Evolutionary conservation across 2,113 vertebrate genomes (phyloP).

Genomic region (Gymnogyps californianus): DNA sequence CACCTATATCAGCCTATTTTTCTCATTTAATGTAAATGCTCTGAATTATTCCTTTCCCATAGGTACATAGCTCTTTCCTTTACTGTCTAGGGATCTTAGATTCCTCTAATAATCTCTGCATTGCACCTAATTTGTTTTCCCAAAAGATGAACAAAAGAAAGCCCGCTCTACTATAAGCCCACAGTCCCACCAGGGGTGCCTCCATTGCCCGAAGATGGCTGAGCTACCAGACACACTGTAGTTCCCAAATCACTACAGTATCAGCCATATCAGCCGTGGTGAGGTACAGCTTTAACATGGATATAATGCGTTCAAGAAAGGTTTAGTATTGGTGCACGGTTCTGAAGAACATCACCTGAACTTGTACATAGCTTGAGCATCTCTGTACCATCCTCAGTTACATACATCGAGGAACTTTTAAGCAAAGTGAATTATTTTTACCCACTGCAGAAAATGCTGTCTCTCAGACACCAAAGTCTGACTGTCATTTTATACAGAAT

Average conservation of each 20-base stretch:
- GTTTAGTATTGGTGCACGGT: accelerated
- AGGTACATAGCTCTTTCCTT: background rate
- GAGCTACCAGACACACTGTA: background rate
- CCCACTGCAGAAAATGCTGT: background rate
- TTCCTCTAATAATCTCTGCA: background rate
- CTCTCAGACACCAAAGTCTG: background rate
- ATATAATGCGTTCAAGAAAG: background rate
- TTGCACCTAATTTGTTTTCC: background rate
- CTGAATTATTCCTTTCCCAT: background rate
- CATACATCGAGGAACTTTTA: background rate
- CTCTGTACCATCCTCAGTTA: background rate
- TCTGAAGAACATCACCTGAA: background rate
- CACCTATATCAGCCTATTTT: background rate
- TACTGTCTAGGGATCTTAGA: background rate
- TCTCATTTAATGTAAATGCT: background rate
- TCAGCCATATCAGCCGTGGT: background rate
- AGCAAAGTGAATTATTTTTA: background rate
- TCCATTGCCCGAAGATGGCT: background rate
- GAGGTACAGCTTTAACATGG: background rate
- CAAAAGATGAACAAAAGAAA: background rate
- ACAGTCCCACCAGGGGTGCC: background rate
- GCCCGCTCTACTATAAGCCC: background rate
- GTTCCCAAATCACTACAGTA: background rate
- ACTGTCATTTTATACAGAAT: background rate
- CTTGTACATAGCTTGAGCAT: background rate